Evolutionary conservation across 2,888 invertebrate genomes (phyloP).

Genomic region (Lasiommata megera): DNA sequence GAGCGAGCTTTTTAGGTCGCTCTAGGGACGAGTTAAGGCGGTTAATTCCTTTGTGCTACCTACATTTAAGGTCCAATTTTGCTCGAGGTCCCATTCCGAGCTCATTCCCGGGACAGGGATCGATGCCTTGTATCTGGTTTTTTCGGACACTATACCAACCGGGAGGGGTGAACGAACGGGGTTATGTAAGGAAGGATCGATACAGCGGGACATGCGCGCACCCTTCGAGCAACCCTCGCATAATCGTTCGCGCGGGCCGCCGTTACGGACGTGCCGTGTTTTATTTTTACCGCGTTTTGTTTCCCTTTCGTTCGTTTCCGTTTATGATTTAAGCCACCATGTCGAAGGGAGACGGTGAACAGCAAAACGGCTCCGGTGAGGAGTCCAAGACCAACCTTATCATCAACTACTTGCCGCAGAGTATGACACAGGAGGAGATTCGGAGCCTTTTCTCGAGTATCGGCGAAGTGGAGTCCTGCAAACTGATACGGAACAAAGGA

Average conservation of each 20-base stretch:
- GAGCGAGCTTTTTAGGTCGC: constrained; percentile 41
- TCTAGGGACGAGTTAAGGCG: constrained; percentile 28
- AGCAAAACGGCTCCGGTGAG: constrained; percentile 93
- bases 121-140: constrained; percentile 76
- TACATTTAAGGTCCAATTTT: constrained; percentile 32
- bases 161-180: constrained; percentile 77
- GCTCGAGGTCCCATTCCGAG: constrained; percentile 36
- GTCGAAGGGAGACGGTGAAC: constrained; percentile 93
- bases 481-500: constrained; percentile 98
- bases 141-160: constrained; percentile 78
- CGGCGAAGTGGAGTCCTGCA: constrained; percentile 99
- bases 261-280: constrained; percentile 74
- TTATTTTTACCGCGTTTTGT: constrained; percentile 80
- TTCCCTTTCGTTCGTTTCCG: constrained; percentile 81
- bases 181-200: constrained; percentile 75
- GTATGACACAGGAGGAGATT: constrained; percentile 99
- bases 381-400: constrained; percentile 99
- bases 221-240: constrained; percentile 49
- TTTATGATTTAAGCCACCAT: constrained; percentile 85
- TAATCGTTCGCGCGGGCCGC: constrained; percentile 75
- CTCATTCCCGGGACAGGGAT: constrained; percentile 55
- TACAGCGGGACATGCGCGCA: constrained; percentile 62
- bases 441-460: constrained; percentile 98
- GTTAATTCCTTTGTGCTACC: constrained; percentile 27
- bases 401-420: constrained; percentile 99